A percentile compares a stretch with the other conserved stretches of the same genome.
phyloP scores from a whole-genome alignment of 2,113 vertebrate genomes.

The Leptosomus discolor region DNA sequence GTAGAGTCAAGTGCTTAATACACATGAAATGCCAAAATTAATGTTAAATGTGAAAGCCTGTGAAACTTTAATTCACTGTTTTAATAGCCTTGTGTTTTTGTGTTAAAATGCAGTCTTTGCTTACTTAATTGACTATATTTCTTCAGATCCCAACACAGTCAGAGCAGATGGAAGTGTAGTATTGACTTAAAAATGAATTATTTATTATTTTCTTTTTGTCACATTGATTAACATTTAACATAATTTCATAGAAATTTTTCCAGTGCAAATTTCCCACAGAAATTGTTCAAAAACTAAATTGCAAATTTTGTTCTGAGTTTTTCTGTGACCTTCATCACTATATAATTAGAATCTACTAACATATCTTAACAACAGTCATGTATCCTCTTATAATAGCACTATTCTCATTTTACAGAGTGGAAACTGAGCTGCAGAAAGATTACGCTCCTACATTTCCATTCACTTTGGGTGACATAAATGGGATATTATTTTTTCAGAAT shows the following conservation, averaged over 20 bases:
- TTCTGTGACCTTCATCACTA: not conserved
- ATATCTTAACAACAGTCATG: not conserved
- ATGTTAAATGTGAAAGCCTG: not conserved
- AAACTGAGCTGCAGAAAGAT: not conserved
- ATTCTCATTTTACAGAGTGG: not conserved
- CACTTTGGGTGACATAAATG: not conserved
- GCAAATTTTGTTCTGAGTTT: not conserved
- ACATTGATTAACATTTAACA: not conserved
- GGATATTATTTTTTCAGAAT: not conserved
- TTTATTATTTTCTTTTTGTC: not conserved
- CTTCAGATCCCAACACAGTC: not conserved
- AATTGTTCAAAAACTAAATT: not conserved
- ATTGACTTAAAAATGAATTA: not conserved
- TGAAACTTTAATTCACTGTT: not conserved
- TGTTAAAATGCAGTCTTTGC: not conserved
- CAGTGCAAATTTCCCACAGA: not conserved
- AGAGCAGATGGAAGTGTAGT: not conserved
- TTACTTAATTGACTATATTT: not conserved
- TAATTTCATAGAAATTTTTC: not conserved
- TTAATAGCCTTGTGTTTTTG: not conserved
- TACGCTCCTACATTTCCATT: not conserved
- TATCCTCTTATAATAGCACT: not conserved
- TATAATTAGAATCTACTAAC: not conserved
- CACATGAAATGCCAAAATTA: not conserved
- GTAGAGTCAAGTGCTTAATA: not conserved